phyloP scores from a whole-genome alignment of 2,797 vertebrate species.

The Artibeus lituratus region DNA sequence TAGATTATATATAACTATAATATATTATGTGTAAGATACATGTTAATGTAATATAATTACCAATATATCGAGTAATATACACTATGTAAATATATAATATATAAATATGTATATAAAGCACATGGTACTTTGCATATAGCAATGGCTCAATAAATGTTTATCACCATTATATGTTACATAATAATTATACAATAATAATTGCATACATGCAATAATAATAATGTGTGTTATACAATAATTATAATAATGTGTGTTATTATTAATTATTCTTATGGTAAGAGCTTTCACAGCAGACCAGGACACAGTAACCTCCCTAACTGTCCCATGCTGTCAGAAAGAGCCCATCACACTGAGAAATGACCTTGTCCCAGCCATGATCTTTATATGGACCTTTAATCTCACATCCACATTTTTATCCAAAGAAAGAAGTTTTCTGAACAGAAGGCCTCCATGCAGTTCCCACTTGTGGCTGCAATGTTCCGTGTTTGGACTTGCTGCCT shows the following conservation, averaged over 20 bases:
- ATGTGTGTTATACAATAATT: neutral
- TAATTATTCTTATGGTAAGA: neutral
- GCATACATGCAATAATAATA: too few species aligned
- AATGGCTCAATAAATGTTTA: neutral
- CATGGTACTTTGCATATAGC: neutral
- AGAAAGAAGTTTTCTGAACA: neutral
- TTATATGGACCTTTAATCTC: neutral
- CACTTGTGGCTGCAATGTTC: neutral
- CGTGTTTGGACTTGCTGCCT: neutral
- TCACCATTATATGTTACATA: neutral
- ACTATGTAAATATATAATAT: neutral
- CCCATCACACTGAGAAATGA: neutral
- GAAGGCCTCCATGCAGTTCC: neutral
- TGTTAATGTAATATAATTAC: neutral
- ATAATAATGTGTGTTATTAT: neutral
- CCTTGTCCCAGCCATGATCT: neutral
- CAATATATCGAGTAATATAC: neutral
- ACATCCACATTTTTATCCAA: neutral
- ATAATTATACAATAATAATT: neutral
- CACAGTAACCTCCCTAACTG: neutral
- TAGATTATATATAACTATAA: neutral
- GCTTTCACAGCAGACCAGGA: neutral
- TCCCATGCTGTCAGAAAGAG: neutral
- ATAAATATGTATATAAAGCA: neutral
- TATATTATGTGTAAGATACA: neutral